Base-by-base conservation (phyloP, 1,140 invertebrate genomes). In the Eciton burchellii region DNA sequence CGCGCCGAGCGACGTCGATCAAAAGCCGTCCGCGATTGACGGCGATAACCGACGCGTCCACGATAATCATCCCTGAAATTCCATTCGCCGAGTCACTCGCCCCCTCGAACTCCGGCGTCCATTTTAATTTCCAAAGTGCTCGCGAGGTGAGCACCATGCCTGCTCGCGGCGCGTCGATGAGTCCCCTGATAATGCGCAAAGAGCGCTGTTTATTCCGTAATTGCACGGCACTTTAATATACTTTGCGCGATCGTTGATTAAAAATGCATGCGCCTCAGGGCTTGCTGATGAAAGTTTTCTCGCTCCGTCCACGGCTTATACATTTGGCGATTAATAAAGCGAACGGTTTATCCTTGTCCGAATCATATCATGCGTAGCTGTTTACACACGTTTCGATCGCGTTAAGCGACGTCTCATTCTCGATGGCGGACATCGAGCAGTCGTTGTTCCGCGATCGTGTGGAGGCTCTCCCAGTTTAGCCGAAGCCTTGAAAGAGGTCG, bases 21-120 rank as follows among this genome's bases (percentile, higher is more conserved):
- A 79, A 49, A 56, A 79, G 45, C 72, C 35, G 57, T 41, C 24
- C 59, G 81, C 81, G 49, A 72, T 81, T 62, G 62, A 60, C 66
- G 45, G 59, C 59, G 43, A 71, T 71, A 71, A 81, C 24, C 35
- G 41, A 74, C 79, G 60, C 43, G 43, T 62, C 19, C 19, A 21
- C 47, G 70, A 81, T 76, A 52, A 62, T 76, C 35, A 6, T 35
- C 19, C 9, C 11, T 81, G 66, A 73, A 81, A 24, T 60, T 81
- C 60, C 54, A 81, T 26, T 73, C 54, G 76, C 43, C 60, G 56
- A 54, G 41, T 70, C 41, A 70, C 56, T 57, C 12, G 49, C 12
- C 9, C 47, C 11, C 47, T 76, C 21, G 5, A 41, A 54, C 35
- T 11, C n/a, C n/a, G 11, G 19, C 26, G 6, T 66, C 26, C 12